A percentile compares a stretch with the other conserved stretches of the same genome.
phyloP scores from a whole-genome alignment of 2,888 invertebrate genomes.

The Steromphala cineraria region DNA sequence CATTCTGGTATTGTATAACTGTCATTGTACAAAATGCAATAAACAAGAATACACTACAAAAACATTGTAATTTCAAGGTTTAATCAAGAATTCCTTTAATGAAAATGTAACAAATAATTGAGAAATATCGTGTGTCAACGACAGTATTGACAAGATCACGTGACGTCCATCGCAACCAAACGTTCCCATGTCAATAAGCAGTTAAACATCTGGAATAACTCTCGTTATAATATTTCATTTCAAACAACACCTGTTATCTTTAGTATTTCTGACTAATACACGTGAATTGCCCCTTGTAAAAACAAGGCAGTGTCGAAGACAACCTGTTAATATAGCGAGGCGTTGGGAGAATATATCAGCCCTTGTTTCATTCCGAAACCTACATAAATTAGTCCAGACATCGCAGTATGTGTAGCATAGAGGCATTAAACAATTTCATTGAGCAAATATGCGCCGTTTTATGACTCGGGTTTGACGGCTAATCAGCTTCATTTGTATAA shows the following conservation, averaged over 20 bases:
- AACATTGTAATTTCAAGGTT: too few species aligned
- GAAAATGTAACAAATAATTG: too few species aligned
- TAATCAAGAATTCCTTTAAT: too few species aligned
- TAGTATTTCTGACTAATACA: neutral
- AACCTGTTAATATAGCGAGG: neutral
- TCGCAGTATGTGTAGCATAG: neutral
- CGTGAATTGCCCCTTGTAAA: constrained; percentile 6
- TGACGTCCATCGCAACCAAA: neutral
- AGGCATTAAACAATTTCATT: constrained; percentile 12
- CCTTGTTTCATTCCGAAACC: constrained; percentile 2
- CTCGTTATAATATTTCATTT: too few species aligned
- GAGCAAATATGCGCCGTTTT: neutral
- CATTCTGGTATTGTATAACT: too few species aligned
- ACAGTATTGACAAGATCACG: too few species aligned
- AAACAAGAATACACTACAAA: too few species aligned
- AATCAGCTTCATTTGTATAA: neutral
- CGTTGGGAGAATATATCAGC: neutral
- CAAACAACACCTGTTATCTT: neutral
- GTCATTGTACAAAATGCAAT: too few species aligned
- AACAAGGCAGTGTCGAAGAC: neutral
- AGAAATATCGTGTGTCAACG: too few species aligned
- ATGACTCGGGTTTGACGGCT: neutral
- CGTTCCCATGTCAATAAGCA: neutral
- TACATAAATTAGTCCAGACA: neutral
- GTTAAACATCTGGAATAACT: neutral